Conservation (phyloP, 2,888 invertebrate genomes). For the Tolmerus cingulatus region DNA sequence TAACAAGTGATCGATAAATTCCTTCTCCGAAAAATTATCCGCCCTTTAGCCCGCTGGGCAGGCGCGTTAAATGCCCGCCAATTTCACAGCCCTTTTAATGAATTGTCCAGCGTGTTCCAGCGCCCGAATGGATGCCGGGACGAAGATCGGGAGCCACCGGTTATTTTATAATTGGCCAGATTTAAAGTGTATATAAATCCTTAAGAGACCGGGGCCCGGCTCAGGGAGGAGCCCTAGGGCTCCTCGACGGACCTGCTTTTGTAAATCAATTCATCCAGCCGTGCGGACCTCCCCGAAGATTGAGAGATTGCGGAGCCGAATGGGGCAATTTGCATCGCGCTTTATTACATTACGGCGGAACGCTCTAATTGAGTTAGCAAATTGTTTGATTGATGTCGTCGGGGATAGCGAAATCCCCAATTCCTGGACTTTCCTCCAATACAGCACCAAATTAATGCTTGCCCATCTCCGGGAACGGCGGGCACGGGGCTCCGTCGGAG, state of each 20-base stretch:
- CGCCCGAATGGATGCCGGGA: neutral
- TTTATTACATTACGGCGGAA: slow-evolving; percentile 47
- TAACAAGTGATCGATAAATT: slow-evolving; percentile 11
- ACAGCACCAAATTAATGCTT: neutral
- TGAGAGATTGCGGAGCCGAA: slow-evolving; percentile 28
- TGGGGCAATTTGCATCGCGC: slow-evolving; percentile 31
- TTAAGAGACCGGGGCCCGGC: neutral
- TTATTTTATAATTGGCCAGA: slow-evolving; percentile 10
- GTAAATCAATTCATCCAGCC: slow-evolving; percentile 14
- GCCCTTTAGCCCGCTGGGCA: neutral
- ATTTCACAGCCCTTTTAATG: slow-evolving; percentile 11
- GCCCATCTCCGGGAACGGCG: neutral
- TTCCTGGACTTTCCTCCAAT: neutral
- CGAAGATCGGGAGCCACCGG: neutral
- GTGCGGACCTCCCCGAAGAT: slow-evolving; percentile 20
- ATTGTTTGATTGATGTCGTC: slow-evolving; percentile 46
- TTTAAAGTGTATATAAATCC: slow-evolving; percentile 2
- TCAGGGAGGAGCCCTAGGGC: neutral
- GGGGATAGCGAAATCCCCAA: neutral
- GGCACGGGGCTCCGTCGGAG: neutral
- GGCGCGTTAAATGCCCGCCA: neutral
- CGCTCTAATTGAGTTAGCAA: slow-evolving; percentile 47
- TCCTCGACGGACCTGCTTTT: neutral
- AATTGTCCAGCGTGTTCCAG: neutral
- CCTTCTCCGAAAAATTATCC: neutral